These are phyloP conservation scores for Cryptocephalus moraei DNA, from an alignment of 2,888 invertebrate species.

Conservation along the genomic window DNA sequence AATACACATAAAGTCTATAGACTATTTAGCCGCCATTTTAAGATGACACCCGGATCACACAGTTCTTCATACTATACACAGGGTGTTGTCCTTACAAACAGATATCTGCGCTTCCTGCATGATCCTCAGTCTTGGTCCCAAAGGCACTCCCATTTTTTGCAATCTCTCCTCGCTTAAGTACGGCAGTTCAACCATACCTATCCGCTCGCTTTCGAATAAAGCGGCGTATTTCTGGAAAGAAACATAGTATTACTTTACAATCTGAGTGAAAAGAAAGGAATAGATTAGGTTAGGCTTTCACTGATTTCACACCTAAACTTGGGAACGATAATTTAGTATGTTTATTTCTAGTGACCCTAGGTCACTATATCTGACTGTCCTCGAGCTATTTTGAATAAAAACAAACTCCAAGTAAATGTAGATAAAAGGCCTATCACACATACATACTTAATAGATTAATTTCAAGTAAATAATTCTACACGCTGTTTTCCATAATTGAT, in stretches of 20 bases:
- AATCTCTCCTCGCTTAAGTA: conserved; percentile 82
- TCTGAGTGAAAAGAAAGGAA: too few relatives aligned
- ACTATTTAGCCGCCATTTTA: conserved; percentile 15
- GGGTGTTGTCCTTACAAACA: conserved; percentile 51
- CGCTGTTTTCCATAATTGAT: too few relatives aligned
- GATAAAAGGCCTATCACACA: too few relatives aligned
- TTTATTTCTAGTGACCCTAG: too few relatives aligned
- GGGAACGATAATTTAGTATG: too few relatives aligned
- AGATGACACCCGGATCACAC: conserved; percentile 1
- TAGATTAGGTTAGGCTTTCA: too few relatives aligned
- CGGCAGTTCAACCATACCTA: conserved; percentile 83
- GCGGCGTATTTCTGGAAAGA: conserved; percentile 71
- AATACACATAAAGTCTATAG: not conserved
- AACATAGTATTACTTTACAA: conserved; percentile 2
- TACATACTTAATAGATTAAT: too few relatives aligned
- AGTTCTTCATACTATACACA: conserved; percentile 44
- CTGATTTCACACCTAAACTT: too few relatives aligned
- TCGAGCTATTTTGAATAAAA: too few relatives aligned
- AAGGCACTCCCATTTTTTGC: conserved; percentile 80
- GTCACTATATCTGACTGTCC: too few relatives aligned
- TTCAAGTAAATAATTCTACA: too few relatives aligned
- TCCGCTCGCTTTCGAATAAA: conserved; percentile 74
- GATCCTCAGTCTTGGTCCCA: conserved; percentile 80
- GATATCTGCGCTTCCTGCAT: conserved; percentile 73
- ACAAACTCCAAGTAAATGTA: too few relatives aligned